A percentile compares a stretch with the other conserved stretches of the same genome.
Evolutionary conservation across 2,797 vertebrate species (phyloP).

Genomic region (Anomalospiza imberbis): DNA sequence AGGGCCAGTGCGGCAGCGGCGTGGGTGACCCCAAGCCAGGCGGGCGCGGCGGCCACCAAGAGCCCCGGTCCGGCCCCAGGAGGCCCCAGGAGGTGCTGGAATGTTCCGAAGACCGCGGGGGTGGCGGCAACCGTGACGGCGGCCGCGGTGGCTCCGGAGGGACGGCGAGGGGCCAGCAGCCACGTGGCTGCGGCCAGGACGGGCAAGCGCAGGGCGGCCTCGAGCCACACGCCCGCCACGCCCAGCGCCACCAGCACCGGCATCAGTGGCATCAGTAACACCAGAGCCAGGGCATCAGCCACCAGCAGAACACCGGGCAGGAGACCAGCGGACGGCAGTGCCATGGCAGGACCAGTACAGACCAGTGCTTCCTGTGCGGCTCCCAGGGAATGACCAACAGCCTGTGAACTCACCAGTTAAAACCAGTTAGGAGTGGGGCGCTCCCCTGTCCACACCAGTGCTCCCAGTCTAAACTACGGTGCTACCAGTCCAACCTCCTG

Average conservation of each 20-base stretch:
- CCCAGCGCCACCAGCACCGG: neutral
- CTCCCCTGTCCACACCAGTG: neutral
- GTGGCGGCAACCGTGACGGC: neutral
- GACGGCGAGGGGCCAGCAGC: neutral
- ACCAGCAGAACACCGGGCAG: neutral
- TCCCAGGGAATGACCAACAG: neutral
- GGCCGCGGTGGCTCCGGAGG: neutral
- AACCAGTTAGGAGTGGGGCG: neutral
- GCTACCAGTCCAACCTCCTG: neutral
- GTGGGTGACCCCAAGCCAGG: neutral
- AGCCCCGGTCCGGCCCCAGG: neutral
- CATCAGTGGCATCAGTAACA: neutral
- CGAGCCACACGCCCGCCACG: constrained; percentile 39
- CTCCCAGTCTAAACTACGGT: neutral
- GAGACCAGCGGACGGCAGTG: neutral
- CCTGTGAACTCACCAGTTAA: neutral
- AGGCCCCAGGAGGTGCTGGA: neutral
- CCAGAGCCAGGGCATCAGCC: constrained; percentile 12
- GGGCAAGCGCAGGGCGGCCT: constrained; percentile 25
- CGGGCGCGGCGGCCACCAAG: neutral
- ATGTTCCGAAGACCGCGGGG: neutral
- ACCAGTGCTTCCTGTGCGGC: neutral
- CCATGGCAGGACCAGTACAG: neutral
- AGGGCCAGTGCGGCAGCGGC: neutral
- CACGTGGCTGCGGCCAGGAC: neutral